Evolutionary conservation across 2,797 vertebrate species (phyloP).

Genomic region (Cercopithecus mitis): DNA sequence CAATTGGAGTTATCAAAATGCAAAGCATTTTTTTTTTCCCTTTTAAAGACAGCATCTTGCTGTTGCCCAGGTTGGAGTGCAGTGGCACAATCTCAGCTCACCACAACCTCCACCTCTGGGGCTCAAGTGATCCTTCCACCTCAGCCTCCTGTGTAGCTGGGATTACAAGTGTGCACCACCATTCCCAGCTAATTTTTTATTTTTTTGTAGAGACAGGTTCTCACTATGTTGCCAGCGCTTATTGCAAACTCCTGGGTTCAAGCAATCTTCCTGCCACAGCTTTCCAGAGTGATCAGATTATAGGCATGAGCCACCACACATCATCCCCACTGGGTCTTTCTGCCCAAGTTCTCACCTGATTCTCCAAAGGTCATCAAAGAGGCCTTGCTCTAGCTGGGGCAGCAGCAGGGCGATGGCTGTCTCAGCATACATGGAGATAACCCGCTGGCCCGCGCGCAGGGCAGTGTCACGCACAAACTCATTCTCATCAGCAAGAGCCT

Average conservation of each 20-base stretch:
- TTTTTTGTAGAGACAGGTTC: neutral
- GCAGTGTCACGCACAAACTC: slow-evolving; percentile 99
- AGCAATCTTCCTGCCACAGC: neutral
- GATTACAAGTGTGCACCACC: neutral
- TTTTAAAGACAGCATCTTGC: neutral
- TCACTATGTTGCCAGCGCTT: neutral
- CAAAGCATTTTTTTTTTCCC: neutral
- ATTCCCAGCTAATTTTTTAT: neutral
- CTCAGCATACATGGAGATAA: slow-evolving; percentile 98
- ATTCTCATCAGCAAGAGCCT: slow-evolving; percentile 98
- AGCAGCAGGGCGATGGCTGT: slow-evolving; percentile 95
- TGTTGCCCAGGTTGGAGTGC: neutral
- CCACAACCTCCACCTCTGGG: neutral
- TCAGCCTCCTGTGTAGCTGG: neutral
- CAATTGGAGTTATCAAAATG: neutral
- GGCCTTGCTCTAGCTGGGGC: slow-evolving; percentile 96
- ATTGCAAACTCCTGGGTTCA: neutral
- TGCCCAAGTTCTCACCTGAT: slow-evolving; percentile 88
- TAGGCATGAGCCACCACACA: neutral
- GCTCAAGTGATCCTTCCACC: neutral
- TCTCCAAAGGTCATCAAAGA: slow-evolving; percentile 98
- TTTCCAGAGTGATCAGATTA: neutral
- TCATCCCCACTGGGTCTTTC: neutral
- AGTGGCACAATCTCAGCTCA: neutral
- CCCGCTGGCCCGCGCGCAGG: slow-evolving; percentile 94